Percentiles rank a stretch among this genome's conserved stretches.
Conservation (phyloP, 2,113 vertebrate species). For the Clarias batrachus region DNA sequence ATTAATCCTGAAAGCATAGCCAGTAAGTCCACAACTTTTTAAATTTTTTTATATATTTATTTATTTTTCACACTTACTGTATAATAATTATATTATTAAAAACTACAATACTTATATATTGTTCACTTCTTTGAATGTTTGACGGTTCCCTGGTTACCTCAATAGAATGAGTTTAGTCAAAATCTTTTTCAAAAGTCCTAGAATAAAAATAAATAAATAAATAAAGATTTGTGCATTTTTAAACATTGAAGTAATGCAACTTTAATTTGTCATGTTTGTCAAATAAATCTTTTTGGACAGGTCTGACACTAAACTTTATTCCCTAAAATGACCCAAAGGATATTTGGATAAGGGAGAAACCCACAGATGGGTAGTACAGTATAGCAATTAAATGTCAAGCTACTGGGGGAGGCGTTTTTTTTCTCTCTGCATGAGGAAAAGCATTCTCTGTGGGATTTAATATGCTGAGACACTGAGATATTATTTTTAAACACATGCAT, state of each 20-base stretch:
- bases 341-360: background rate
- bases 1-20: background rate
- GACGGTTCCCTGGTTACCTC: background rate
- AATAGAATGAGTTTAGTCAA: background rate
- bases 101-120: background rate
- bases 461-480: background rate
- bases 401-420: background rate
- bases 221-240: background rate
- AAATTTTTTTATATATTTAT: too few relatives aligned
- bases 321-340: background rate
- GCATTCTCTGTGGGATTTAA: background rate
- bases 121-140: background rate
- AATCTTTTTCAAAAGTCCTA: background rate
- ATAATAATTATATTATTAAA: too few relatives aligned
- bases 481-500: background rate
- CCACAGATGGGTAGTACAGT: constrained; percentile 1
- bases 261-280: background rate
- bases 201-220: background rate
- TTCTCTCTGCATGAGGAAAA: background rate
- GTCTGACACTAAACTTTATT: background rate
- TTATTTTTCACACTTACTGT: too few relatives aligned
- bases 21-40: background rate
- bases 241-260: background rate
- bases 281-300: background rate
- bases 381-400: background rate